These are phyloP conservation scores for Melanostoma scalare DNA, from an alignment of 2,888 invertebrate genomes.

Conservation along the genomic window DNA sequence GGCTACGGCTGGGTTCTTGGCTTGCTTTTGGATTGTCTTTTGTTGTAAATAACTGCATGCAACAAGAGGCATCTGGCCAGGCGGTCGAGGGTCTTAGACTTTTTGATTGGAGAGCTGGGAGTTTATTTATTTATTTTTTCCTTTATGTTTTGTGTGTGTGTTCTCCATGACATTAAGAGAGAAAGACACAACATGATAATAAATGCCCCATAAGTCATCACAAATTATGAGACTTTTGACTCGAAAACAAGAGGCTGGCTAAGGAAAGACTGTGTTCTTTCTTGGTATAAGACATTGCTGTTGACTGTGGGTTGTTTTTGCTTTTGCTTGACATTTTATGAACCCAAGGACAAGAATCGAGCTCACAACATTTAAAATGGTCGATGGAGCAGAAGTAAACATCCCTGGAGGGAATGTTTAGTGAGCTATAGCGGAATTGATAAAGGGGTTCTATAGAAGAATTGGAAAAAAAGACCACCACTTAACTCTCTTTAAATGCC, in stretches of 20 bases:
- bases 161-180: slow-evolving; percentile 19
- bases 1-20: background rate
- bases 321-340: too few species aligned
- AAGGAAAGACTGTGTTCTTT: background rate
- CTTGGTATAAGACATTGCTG: too few species aligned
- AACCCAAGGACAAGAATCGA: too few species aligned
- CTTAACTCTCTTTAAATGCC: too few species aligned
- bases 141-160: background rate
- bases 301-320: too few species aligned
- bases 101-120: slow-evolving; percentile 28
- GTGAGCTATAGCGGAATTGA: too few species aligned
- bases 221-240: slow-evolving; percentile 50
- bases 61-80: slow-evolving; percentile 42
- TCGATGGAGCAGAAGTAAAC: too few species aligned
- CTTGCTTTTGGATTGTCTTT: background rate
- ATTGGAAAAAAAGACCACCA: too few species aligned
- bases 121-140: background rate
- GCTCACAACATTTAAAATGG: too few species aligned
- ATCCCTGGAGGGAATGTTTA: too few species aligned
- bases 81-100: slow-evolving; percentile 17
- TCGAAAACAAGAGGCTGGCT: background rate
- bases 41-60: background rate
- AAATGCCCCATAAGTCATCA: slow-evolving; percentile 35
- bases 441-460: too few species aligned
- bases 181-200: slow-evolving; percentile 10